Evolutionary conservation across 2,888 invertebrate species (phyloP).

Genomic region (Hemistola chrysoprasaria): DNA sequence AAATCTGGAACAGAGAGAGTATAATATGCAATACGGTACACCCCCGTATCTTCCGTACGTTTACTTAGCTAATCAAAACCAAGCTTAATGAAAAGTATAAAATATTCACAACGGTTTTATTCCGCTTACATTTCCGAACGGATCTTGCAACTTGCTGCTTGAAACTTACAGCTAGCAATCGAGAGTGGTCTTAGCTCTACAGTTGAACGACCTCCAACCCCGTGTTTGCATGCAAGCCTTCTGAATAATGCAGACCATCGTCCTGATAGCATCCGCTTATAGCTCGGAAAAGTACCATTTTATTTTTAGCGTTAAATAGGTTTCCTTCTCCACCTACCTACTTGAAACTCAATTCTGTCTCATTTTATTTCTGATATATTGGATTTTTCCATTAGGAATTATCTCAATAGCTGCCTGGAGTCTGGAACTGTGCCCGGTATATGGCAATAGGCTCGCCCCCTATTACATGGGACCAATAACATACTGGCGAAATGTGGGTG

Average conservation of each 20-base stretch:
- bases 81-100: not conserved
- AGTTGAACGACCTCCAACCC: slow-evolving; percentile 41
- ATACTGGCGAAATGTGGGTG: too few species aligned
- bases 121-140: slow-evolving; percentile 6
- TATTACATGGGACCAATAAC: too few species aligned
- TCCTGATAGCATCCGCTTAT: slow-evolving; percentile 26
- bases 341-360: not conserved
- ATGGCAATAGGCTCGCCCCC: too few species aligned
- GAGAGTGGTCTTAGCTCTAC: slow-evolving; percentile 9
- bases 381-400: too few species aligned
- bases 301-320: slow-evolving; percentile 8
- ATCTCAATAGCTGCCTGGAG: too few species aligned
- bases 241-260: slow-evolving; percentile 62
- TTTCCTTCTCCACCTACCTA: slow-evolving; percentile 12
- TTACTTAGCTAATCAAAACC: slow-evolving; percentile 4
- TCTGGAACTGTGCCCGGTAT: too few species aligned
- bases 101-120: not conserved
- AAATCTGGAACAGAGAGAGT: too few species aligned
- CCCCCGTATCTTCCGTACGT: not conserved
- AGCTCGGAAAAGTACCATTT: slow-evolving; percentile 8
- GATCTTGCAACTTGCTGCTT: not conserved
- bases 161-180: not conserved
- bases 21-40: too few species aligned
- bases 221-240: slow-evolving; percentile 45
- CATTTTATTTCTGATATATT: too few species aligned